Percentiles rank a stretch among this genome's conserved stretches.
Conservation (phyloP, 2,888 invertebrate genomes). For the Agriopis aurantiaria region DNA sequence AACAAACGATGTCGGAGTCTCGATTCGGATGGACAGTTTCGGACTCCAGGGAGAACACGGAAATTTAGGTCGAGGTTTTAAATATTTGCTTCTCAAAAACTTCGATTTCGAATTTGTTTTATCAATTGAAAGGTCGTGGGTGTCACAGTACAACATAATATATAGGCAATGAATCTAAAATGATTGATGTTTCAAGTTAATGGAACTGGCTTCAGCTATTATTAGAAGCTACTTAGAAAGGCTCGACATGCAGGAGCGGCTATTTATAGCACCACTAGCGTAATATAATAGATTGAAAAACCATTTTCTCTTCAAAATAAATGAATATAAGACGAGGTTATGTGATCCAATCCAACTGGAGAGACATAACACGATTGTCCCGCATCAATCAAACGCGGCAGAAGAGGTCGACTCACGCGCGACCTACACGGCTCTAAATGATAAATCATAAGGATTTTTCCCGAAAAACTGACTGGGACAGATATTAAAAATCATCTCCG, state of each 20-base stretch:
- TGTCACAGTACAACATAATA: background rate
- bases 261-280: background rate
- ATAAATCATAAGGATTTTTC: conserved; percentile 45
- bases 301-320: background rate
- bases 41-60: conserved; percentile 7
- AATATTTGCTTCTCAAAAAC: conserved; percentile 3
- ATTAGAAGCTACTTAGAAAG: background rate
- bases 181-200: background rate
- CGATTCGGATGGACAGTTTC: conserved; percentile 11
- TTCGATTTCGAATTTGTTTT: background rate
- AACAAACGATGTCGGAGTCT: conserved; percentile 54
- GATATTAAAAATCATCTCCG: conserved; percentile 50
- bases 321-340: conserved; percentile 18
- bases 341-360: conserved; percentile 9
- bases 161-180: background rate
- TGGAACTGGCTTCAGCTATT: background rate
- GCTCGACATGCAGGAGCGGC: background rate
- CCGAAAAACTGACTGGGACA: conserved; percentile 42
- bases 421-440: conserved; percentile 34
- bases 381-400: conserved; percentile 29
- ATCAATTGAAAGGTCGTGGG: conserved; percentile 4
- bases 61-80: conserved; percentile 1
- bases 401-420: conserved; percentile 32
- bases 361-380: conserved; percentile 30
- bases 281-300: background rate